Evolutionary conservation across 2,113 vertebrate species (phyloP), one percentile per base, ranked within the genome.

Genomic region (Anhinga rufa): DNA sequence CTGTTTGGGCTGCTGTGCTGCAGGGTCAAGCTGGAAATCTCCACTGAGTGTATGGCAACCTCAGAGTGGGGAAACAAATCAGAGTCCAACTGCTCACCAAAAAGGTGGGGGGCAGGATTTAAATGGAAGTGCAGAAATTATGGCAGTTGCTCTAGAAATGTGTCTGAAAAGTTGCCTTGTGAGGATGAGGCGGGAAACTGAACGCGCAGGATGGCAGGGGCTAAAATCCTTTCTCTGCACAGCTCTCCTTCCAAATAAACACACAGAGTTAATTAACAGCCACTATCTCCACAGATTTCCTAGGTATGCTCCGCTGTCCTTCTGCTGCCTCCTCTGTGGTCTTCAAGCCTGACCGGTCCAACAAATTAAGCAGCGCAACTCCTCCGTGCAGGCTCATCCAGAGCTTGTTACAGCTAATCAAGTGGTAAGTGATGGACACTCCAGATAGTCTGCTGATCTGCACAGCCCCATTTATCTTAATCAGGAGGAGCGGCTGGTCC

Each of bases 321-420:
- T 85, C 92, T 93, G 54, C 78, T 83, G 15, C 94, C 95, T 95
- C 72, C 83, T 82, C 97, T 93, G 95, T 60, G 92, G 96, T 98
- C 97, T 97, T 95, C 93, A 64, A 62, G 83, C 79, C 69, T 1
- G 4, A 54, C 71, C 14, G 9, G 46, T 9, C 46, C 36, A 70
- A 42, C 75, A 93, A 94, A 95, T 96, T 48, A 92, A 86, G 68
- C 79, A n/a, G 51, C 12, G 3, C 52, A 91, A 28, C 76, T 94
- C 64, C 62, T 97, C 91, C 31, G 0, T 66, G 51, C n/a, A 68
- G 89, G 64, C 85, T 94, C 74, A 40, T 36, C 66, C 80, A 81
- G 87, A 88, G 86, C 77, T 93, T 24, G 9, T 80, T 80, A 51
- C 81, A 88, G 88, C 91, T 96, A 95, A 94, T 95, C 46, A 20